These are phyloP conservation scores for Neuroterus valhalla DNA, from an alignment of 1,140 invertebrate genomes.

Conservation along the genomic window DNA sequence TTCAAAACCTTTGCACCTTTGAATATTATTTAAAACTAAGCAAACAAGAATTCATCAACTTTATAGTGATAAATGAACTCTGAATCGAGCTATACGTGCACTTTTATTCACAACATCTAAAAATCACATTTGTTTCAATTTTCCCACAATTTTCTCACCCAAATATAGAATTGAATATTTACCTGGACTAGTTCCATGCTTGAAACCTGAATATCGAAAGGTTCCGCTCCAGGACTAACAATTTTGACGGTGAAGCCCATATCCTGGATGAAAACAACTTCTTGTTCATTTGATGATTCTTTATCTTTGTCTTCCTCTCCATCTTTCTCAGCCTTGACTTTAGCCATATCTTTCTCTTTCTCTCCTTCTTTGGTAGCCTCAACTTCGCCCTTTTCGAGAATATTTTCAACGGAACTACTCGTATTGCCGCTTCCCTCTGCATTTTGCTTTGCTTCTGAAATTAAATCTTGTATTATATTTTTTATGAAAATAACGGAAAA, in stretches of 20 bases:
- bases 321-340: constrained; percentile 67
- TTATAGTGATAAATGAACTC: no score
- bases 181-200: constrained; percentile 97
- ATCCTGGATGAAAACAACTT: constrained; percentile 95
- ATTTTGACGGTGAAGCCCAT: constrained; percentile 95
- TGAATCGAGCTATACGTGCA: no score
- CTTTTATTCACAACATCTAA: no score
- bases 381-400: constrained; percentile 76
- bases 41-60: no score
- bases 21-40: no score
- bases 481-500: no score
- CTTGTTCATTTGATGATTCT: constrained; percentile 76
- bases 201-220: constrained; percentile 96
- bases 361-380: constrained; percentile 75
- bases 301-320: constrained; percentile 67
- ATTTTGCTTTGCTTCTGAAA: constrained; percentile 62
- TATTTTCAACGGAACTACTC: constrained; percentile 62
- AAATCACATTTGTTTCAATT: no score
- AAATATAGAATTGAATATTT: constrained; percentile 26
- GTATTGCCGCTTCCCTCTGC: constrained; percentile 57
- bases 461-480: constrained; percentile 27
- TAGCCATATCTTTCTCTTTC: constrained; percentile 67
- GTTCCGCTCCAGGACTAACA: constrained; percentile 89
- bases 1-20: no score
- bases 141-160: no score